Percentiles rank a stretch among this genome's conserved stretches.
Conservation (phyloP, 2,888 invertebrate genomes). For the Lamellibrachia satsuma region DNA sequence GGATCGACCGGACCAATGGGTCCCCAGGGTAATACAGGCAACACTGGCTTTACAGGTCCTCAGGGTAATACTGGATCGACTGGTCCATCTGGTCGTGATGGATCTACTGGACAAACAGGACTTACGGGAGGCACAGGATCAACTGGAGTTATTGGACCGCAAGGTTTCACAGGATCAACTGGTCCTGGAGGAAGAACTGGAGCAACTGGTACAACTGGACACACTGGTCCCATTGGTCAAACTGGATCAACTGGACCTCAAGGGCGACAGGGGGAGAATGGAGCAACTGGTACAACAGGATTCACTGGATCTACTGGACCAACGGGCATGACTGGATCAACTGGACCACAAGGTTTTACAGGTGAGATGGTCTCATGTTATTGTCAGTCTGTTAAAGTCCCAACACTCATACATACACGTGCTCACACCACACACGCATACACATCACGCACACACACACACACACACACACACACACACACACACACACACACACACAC, state of each 20-base stretch:
- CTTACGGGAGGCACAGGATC: background rate
- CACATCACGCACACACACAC: too few species aligned
- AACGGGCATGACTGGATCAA: constrained; percentile 5
- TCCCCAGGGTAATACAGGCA: constrained; percentile 17
- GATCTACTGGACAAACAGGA: constrained; percentile 8
- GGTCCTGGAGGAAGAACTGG: constrained; percentile 25
- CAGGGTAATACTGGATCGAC: background rate
- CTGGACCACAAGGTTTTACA: constrained; percentile 13
- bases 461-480: too few species aligned
- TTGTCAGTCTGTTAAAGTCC: too few species aligned
- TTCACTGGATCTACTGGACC: constrained; percentile 8
- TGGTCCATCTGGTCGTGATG: background rate
- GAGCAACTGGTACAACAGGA: constrained; percentile 17
- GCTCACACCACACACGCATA: background rate
- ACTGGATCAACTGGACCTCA: background rate
- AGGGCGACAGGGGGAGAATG: background rate
- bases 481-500: too few species aligned
- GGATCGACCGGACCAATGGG: background rate
- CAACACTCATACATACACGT: background rate
- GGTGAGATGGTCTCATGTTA: background rate
- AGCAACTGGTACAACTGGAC: constrained; percentile 21
- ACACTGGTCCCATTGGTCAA: constrained; percentile 8
- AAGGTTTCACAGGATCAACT: constrained; percentile 7
- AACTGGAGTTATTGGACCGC: background rate
- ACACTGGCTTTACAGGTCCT: background rate